These are phyloP conservation scores for Cyrtodaria siliqua DNA, from an alignment of 2,888 invertebrate species.

Conservation along the genomic window DNA sequence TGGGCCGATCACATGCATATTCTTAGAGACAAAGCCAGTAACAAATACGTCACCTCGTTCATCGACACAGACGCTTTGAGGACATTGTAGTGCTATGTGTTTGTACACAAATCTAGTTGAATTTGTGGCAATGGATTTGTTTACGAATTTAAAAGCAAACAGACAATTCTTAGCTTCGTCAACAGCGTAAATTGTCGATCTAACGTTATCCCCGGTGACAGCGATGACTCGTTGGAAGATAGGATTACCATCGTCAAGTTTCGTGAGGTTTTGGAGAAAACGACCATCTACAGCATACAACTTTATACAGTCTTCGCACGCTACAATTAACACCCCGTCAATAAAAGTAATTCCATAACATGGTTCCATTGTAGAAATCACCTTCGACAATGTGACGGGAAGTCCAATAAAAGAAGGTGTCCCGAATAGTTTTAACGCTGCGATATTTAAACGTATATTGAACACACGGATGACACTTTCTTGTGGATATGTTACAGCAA, in stretches of 20 bases:
- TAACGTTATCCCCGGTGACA: conserved; percentile 20
- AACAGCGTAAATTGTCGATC: conserved; percentile 20
- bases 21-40: conserved; percentile 52
- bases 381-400: conserved; percentile 22
- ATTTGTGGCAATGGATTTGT: conserved; percentile 2
- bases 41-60: conserved; percentile 30
- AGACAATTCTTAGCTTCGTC: conserved; percentile 39
- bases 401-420: conserved; percentile 34
- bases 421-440: conserved; percentile 41
- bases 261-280: too few species aligned
- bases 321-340: conserved; percentile 23
- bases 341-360: conserved; percentile 47
- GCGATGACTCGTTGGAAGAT: conserved; percentile 28
- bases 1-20: conserved; percentile 41
- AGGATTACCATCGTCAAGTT: conserved; percentile 1
- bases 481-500: conserved; percentile 55
- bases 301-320: conserved; percentile 49
- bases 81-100: conserved; percentile 27
- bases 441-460: conserved; percentile 7
- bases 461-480: conserved; percentile 23
- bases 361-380: conserved; percentile 10
- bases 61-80: conserved; percentile 38
- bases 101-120: conserved; percentile 35
- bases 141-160: conserved; percentile 20
- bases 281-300: conserved; percentile 37